phyloP scores from a whole-genome alignment of 2,797 vertebrate genomes.

The Sebastes nivosus region DNA sequence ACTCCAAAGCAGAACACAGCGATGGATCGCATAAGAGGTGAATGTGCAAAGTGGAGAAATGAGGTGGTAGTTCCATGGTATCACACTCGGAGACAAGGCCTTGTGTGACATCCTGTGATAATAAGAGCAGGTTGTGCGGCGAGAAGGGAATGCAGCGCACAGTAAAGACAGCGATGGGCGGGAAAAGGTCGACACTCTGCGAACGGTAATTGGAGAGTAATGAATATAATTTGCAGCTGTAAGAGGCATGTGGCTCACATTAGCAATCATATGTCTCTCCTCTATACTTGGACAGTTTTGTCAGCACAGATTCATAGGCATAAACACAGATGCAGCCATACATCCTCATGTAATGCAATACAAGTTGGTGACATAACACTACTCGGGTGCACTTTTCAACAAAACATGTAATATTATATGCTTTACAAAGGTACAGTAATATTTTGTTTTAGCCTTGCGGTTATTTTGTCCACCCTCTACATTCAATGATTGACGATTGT shows the following conservation, averaged over 20 bases:
- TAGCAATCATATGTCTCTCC: constrained; percentile 7
- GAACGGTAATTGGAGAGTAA: constrained; percentile 32
- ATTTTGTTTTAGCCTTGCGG: not conserved
- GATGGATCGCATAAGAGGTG: constrained; percentile 30
- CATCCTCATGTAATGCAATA: not conserved
- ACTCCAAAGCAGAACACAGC: constrained; percentile 37
- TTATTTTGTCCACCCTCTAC: not conserved
- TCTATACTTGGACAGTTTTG: not conserved
- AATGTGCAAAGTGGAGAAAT: constrained; percentile 39
- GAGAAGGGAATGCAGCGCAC: not conserved
- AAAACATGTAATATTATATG: not conserved
- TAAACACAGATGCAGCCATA: not conserved
- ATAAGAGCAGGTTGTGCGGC: constrained; percentile 11
- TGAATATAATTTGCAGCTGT: constrained; percentile 44
- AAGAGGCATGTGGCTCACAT: constrained; percentile 14
- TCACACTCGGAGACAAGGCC: constrained; percentile 38
- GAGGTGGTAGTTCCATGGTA: constrained; percentile 27
- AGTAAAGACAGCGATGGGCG: not conserved
- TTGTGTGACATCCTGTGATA: constrained; percentile 29
- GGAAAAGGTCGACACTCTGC: constrained; percentile 1
- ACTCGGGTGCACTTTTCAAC: not conserved
- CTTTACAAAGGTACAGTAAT: not conserved
- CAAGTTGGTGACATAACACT: not conserved
- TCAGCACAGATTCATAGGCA: not conserved
- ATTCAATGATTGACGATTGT: not conserved